phyloP scores from a whole-genome alignment of 2,113 vertebrate species.

The Camelus bactrianus region DNA sequence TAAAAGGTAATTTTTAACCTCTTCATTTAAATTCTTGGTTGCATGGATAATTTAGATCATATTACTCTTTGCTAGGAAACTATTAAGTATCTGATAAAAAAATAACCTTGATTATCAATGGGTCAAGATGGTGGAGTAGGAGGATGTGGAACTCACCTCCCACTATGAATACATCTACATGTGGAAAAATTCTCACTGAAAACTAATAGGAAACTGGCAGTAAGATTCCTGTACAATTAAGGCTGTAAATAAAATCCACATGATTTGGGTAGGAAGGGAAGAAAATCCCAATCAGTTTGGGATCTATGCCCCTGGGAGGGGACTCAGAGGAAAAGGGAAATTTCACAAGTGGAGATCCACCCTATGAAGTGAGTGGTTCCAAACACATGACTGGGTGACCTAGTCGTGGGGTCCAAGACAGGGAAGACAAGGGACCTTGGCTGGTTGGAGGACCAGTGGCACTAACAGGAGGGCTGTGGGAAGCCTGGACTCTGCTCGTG shows the following conservation, averaged over 20 bases:
- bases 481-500: too few species aligned
- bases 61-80: slow-evolving; percentile 8
- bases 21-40: slow-evolving; percentile 44
- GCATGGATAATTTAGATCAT: slow-evolving; percentile 5
- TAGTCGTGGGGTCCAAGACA: background rate
- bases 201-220: background rate
- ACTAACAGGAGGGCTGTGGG: too few species aligned
- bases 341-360: background rate
- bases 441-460: background rate
- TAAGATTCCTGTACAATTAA: background rate
- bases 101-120: background rate
- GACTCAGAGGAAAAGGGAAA: background rate
- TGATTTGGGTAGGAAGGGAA: background rate
- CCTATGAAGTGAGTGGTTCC: background rate
- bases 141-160: background rate
- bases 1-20: background rate
- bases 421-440: background rate
- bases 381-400: background rate
- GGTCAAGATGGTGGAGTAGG: background rate
- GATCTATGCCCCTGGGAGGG: background rate
- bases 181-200: background rate
- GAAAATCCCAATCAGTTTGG: background rate
- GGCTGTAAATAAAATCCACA: background rate
- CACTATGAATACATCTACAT: background rate
- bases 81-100: slow-evolving; percentile 14